phyloP scores from a whole-genome alignment of 2,797 vertebrate genomes.

The Platalea minor region DNA sequence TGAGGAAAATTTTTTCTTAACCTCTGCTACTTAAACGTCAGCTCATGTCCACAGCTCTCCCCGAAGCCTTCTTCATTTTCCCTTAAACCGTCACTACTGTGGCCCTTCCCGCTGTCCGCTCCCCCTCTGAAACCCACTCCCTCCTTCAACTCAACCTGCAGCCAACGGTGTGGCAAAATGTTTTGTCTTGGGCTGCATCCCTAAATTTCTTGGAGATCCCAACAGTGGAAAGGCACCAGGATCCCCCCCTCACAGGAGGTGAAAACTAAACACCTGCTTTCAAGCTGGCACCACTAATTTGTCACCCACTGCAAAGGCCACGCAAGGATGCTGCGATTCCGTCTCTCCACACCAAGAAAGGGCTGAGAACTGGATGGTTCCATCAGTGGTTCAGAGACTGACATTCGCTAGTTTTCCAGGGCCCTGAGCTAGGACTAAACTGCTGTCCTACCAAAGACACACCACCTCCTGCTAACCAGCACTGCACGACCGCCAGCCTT shows the following conservation, averaged over 20 bases:
- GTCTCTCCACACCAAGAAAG: neutral
- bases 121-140: neutral
- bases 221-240: neutral
- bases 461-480: neutral
- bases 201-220: neutral
- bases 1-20: neutral
- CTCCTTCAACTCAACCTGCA: neutral
- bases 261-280: neutral
- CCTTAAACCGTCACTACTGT: neutral
- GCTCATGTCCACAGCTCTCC: neutral
- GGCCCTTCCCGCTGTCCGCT: accelerated
- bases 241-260: neutral
- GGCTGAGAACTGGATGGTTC: neutral
- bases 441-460: neutral
- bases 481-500: neutral
- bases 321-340: accelerated
- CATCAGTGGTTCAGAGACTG: neutral
- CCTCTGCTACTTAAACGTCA: neutral
- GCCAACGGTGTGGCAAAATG: neutral
- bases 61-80: neutral
- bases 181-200: neutral
- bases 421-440: neutral
- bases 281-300: neutral
- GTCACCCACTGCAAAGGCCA: neutral
- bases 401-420: neutral